Percentiles rank a stretch among this genome's conserved stretches.
phyloP scores from a whole-genome alignment of 1,140 invertebrate genomes.

The Micrasema minimum region DNA sequence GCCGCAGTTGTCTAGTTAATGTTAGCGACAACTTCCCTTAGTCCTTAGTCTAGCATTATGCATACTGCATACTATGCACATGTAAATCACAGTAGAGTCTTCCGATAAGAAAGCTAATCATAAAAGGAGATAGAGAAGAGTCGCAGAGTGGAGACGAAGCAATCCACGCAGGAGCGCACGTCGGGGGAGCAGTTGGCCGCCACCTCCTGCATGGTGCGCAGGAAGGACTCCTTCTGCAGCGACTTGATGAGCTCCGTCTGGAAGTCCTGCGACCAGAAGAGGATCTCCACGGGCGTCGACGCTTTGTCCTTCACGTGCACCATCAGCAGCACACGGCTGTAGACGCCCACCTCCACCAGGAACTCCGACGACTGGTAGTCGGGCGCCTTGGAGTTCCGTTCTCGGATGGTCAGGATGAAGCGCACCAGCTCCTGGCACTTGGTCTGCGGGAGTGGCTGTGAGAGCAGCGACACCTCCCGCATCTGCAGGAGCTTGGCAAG shows the following conservation, averaged over 20 bases:
- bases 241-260: conserved; percentile 19
- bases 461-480: background rate
- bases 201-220: background rate
- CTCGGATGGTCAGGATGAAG: conserved; percentile 18
- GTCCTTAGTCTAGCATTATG: too few relatives aligned
- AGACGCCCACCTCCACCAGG: conserved; percentile 9
- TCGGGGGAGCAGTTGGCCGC: background rate
- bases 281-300: background rate
- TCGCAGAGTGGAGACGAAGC: background rate
- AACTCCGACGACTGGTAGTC: background rate
- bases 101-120: too few relatives aligned
- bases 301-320: background rate
- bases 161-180: background rate
- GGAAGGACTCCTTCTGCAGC: conserved; percentile 6
- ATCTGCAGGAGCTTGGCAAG: background rate
- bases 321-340: background rate
- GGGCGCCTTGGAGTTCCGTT: background rate
- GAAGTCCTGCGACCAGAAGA: conserved; percentile 3
- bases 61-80: too few relatives aligned
- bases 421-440: conserved; percentile 9
- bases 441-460: background rate
- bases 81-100: too few relatives aligned
- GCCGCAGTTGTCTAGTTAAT: too few relatives aligned
- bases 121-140: background rate
- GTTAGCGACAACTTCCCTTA: too few relatives aligned